phyloP scores from a whole-genome alignment of 2,113 vertebrate species.

The Ptychochromis oligacanthus region DNA sequence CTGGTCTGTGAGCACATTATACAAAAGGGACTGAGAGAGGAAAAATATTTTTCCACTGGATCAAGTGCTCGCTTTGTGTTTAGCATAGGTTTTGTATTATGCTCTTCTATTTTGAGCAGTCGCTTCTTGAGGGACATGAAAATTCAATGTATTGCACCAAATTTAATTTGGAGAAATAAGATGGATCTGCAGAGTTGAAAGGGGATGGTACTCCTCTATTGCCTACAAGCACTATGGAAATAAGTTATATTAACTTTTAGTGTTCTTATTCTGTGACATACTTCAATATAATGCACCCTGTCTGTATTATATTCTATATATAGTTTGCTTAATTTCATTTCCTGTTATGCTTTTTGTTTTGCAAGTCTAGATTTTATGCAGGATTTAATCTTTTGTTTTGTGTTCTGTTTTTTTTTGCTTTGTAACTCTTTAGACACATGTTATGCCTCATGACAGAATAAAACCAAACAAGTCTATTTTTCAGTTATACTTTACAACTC shows the following conservation, averaged over 20 bases:
- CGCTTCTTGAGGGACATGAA: neutral
- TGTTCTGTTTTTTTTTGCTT: neutral
- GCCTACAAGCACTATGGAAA: conserved; percentile 21
- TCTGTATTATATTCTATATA: conserved; percentile 10
- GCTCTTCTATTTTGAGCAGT: conserved; percentile 18
- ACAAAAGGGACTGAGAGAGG: conserved; percentile 6
- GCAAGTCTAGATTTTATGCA: neutral
- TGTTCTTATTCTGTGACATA: conserved; percentile 1
- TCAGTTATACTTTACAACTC: neutral
- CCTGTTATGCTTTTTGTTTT: neutral
- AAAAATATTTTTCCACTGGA: conserved; percentile 36
- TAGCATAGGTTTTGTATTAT: neutral
- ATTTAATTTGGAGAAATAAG: conserved; percentile 17
- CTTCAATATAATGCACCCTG: neutral
- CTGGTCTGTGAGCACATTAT: conserved; percentile 25
- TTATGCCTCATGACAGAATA: neutral
- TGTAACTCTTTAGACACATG: neutral
- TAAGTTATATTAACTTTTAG: conserved; percentile 29
- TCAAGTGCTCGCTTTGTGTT: neutral
- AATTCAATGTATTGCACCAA: conserved; percentile 12
- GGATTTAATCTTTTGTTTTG: neutral
- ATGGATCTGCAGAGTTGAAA: conserved; percentile 19
- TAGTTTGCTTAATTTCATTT: neutral
- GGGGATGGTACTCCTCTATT: neutral
- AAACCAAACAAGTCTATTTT: neutral